Evolutionary conservation across 1,140 invertebrate species (phyloP), one percentile per base, ranked within the genome.

Genomic region (Portunus trituberculatus): DNA sequence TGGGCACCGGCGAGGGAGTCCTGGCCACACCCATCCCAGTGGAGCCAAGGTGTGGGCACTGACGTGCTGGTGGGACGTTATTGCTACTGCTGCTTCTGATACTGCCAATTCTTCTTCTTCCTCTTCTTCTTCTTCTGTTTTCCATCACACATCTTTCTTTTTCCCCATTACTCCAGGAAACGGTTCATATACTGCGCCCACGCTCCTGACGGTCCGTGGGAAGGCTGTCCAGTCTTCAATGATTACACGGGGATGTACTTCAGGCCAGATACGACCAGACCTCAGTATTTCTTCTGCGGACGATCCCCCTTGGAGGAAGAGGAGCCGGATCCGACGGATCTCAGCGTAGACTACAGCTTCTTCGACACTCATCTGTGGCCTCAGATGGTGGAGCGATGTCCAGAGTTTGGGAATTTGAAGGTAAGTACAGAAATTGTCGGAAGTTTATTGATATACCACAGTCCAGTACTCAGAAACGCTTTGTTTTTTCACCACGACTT

Each of bases 171-270:
- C n/a, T 52, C 8, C 45, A 94, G 98, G 95, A 99, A 99, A 97
- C 97, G 99, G 96, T 99, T 98, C 96, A 98, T 99, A 0, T 99
- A 98, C 97, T 98, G 98, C 92, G 97, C 98, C 25, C 98, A 98
- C 95, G 98, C 98, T 96, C 98, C 98, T 95, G 97, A 98, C 96
- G 98, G 98, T 91, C 98, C 98, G 25, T 98, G 98, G 28, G 96
- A 99, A 6, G 98, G 98, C 96, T 98, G 98, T 76, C 99, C 99
- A 8, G 97, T 99, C 94, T 97, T 98, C 4, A 98, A 99, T 95
- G 99, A 99, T 97, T 97, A 98, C 12, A 97, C 96, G 59, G 98
- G 98, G 83, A 96, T 93, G 12, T 96, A 96, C 97, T 97, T 96
- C 93, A 97, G 98, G 95, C 97, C 98, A 96, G 98, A 98, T 97